Evolutionary conservation across 2,888 invertebrate genomes (phyloP), one percentile per base, ranked within the genome.

Genomic region (Elmis aenea): DNA sequence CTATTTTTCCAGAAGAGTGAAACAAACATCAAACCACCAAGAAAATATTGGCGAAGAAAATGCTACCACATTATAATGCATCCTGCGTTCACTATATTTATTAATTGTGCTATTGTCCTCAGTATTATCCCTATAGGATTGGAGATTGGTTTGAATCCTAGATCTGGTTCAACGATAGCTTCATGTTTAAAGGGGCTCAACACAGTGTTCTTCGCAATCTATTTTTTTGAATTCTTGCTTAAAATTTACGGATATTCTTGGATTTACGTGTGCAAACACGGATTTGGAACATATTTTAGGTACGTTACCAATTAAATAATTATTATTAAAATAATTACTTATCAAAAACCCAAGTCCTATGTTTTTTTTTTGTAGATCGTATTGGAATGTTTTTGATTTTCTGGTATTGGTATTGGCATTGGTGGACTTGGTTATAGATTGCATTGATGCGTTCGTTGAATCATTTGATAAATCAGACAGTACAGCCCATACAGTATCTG

Each of bases 331-430:
- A 8, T 8, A 8, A 6, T 18, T 18, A 18, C 18, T 8, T 18
- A 18, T 8, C 5, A 18, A 8, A n/a, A n/a, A n/a, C n/a, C n/a
- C n/a, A n/a, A n/a, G 18, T 8, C 8, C 18, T 18, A 18, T 18
- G 18, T 6, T 8, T 18, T 18, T 18, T 8, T 18, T 18, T 26
- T 37, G 8, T 13, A 68, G 62, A 14, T 74, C 73, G 0, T 67
- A 72, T 33, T 77, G 77, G 77, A 76, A 77, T 49, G 71, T 71
- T 44, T 57, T 78, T n/a, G 77, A 77, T 42, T 69, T 76, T 33
- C 57, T 70, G 11, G 73, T 76, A 11, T 66, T 77, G 1, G 58
- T 71, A 0, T 66, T 75, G 57, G 73, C 73, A 5, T 64, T 70
- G 1, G 35, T 55, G 59, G 38, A 38, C 23, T 8, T 38, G 10